Conservation (phyloP, 2,113 vertebrate species). For the Phycodurus eques region DNA sequence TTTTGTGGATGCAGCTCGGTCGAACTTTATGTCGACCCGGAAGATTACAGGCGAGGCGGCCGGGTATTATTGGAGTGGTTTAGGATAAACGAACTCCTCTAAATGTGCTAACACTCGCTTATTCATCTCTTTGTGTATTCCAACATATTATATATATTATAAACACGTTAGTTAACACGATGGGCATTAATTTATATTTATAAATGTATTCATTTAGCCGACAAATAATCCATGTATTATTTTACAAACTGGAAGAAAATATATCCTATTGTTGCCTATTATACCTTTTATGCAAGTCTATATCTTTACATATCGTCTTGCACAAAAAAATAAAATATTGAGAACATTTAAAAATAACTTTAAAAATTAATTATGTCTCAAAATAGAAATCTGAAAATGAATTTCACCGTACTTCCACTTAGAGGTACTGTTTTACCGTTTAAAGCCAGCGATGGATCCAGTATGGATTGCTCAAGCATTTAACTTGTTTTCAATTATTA, state of each 20-base stretch:
- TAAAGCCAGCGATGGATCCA: neutral
- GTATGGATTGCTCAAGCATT: neutral
- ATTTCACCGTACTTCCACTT: conserved; percentile 11
- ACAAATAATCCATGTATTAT: neutral
- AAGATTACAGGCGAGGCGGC: conserved; percentile 37
- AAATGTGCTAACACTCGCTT: neutral
- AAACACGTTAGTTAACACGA: neutral
- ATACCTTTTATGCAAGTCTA: neutral
- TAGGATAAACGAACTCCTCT: neutral
- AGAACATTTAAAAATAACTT: neutral
- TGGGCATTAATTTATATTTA: neutral
- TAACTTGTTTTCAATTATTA: too few species aligned
- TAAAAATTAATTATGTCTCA: neutral
- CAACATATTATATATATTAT: neutral
- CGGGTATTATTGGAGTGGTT: conserved; percentile 33
- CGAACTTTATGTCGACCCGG: conserved; percentile 59
- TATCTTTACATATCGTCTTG: neutral
- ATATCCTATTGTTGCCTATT: neutral
- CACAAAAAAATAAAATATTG: neutral
- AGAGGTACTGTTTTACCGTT: conserved; percentile 16
- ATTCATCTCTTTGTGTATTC: neutral
- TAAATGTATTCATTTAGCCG: neutral
- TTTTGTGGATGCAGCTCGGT: conserved; percentile 27
- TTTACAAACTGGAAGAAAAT: neutral
- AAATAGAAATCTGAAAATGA: neutral